These are phyloP conservation scores for Sipha flava DNA, from an alignment of 1,140 invertebrate genomes.

Conservation along the genomic window DNA sequence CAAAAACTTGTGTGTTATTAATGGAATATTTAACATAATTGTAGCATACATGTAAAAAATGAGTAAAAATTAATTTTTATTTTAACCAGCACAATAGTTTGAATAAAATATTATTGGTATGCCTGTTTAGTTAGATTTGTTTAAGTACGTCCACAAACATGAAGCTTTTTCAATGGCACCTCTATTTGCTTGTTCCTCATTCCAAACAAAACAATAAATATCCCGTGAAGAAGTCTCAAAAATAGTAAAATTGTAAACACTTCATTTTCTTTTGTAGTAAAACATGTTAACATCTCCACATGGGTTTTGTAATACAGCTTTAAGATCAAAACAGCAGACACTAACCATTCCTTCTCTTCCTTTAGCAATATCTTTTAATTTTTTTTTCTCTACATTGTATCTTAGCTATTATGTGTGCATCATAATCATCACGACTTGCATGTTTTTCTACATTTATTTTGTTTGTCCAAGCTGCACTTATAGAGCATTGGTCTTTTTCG, in stretches of 20 bases:
- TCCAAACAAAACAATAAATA: slow-evolving; percentile 39
- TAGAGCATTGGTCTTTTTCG: slow-evolving; percentile 37
- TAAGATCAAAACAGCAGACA: slow-evolving; percentile 35
- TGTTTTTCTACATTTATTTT: slow-evolving; percentile 9
- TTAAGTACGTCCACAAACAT: background rate
- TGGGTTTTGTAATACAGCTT: slow-evolving; percentile 34
- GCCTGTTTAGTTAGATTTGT: background rate
- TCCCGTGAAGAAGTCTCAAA: slow-evolving; percentile 34
- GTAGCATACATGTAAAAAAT: slow-evolving; percentile 9
- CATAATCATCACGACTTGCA: slow-evolving; percentile 11
- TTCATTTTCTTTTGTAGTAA: slow-evolving; percentile 39
- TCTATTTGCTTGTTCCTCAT: slow-evolving; percentile 37
- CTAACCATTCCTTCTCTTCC: background rate
- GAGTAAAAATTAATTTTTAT: slow-evolving; percentile 33
- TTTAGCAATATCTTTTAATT: slow-evolving; percentile 28
- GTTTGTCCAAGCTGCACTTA: slow-evolving; percentile 30
- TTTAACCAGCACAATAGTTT: slow-evolving; percentile 36
- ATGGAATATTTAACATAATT: background rate
- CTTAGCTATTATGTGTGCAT: background rate
- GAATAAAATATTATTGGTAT: slow-evolving; percentile 38
- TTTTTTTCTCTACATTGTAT: slow-evolving; percentile 27
- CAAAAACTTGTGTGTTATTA: slow-evolving; percentile 25
- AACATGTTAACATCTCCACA: slow-evolving; percentile 35
- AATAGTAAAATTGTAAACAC: slow-evolving; percentile 39
- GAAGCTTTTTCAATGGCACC: slow-evolving; percentile 35